Evolutionary conservation across 1,140 invertebrate genomes (phyloP).

Genomic region (Ptiloglossa arizonensis): DNA sequence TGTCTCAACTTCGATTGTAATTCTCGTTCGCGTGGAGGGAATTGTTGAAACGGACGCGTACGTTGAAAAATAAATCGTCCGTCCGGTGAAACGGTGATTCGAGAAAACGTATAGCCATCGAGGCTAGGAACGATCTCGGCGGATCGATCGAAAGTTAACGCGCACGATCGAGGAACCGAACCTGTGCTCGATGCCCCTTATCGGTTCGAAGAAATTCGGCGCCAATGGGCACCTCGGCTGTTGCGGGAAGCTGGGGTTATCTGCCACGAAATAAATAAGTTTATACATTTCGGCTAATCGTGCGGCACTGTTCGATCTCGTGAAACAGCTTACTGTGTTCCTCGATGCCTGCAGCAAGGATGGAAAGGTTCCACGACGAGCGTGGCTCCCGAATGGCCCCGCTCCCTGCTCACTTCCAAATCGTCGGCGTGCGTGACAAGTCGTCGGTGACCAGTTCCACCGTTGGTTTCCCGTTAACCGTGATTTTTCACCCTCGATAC

Average conservation of each 20-base stretch:
- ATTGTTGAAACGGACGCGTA: too few relatives aligned
- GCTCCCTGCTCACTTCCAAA: conserved; percentile 59
- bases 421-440: conserved; percentile 46
- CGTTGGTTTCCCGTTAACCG: not conserved
- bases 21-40: too few relatives aligned
- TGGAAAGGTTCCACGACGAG: conserved; percentile 60
- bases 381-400: conserved; percentile 13
- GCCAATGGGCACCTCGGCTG: conserved; percentile 61
- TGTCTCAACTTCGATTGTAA: too few relatives aligned
- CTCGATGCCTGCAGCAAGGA: conserved; percentile 67
- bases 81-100: too few relatives aligned
- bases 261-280: conserved; percentile 78
- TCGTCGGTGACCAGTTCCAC: conserved; percentile 1
- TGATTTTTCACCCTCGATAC: not conserved
- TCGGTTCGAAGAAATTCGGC: conserved; percentile 62
- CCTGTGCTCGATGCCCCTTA: conserved; percentile 22
- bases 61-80: too few relatives aligned
- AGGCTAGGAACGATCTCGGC: not conserved
- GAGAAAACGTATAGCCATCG: too few relatives aligned
- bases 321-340: conserved; percentile 77
- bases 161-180: not conserved
- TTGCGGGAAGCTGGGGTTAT: conserved; percentile 75
- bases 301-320: conserved; percentile 73
- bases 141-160: not conserved
- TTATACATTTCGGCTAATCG: conserved; percentile 78